Conservation (phyloP, 2,797 vertebrate species). For the Meriones psammophilus region DNA sequence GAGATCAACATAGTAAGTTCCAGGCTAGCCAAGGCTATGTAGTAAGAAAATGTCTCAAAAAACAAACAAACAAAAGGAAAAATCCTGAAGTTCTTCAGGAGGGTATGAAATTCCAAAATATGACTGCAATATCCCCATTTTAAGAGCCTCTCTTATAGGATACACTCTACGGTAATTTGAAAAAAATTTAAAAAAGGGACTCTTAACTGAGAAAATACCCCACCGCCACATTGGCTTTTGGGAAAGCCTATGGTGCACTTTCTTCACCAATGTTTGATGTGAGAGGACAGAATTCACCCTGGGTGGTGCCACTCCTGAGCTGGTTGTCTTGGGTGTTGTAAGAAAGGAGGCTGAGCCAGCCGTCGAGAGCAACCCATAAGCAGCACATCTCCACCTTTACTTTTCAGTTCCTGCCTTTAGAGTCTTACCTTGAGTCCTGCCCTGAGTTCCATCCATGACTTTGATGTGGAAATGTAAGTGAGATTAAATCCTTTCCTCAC, state of each 20-base stretch:
- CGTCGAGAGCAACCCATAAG: no score
- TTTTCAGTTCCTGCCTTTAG: background rate
- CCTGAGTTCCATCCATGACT: no score
- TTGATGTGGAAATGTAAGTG: background rate
- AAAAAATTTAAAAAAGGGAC: background rate
- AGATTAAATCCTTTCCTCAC: background rate
- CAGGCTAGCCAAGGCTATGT: background rate
- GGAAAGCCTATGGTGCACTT: background rate
- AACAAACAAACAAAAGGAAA: background rate
- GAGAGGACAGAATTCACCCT: background rate
- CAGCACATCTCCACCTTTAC: background rate
- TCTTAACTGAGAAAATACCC: background rate
- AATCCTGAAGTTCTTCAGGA: constrained; percentile 1
- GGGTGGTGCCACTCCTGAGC: no score
- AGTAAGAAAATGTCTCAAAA: background rate
- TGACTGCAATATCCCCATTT: constrained; percentile 5
- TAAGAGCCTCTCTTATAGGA: constrained; percentile 2
- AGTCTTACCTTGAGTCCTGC: background rate
- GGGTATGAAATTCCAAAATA: constrained; percentile 16
- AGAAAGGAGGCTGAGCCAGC: background rate
- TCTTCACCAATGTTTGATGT: background rate
- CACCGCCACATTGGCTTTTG: background rate
- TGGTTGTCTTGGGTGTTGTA: background rate
- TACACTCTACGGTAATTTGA: background rate
- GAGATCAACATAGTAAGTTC: background rate